A percentile compares a stretch with the other conserved stretches of the same genome.
These are phyloP conservation scores for Lepidocyrtoides sp. DNA, from an alignment of 2,888 invertebrate genomes.

Conservation along the genomic window DNA sequence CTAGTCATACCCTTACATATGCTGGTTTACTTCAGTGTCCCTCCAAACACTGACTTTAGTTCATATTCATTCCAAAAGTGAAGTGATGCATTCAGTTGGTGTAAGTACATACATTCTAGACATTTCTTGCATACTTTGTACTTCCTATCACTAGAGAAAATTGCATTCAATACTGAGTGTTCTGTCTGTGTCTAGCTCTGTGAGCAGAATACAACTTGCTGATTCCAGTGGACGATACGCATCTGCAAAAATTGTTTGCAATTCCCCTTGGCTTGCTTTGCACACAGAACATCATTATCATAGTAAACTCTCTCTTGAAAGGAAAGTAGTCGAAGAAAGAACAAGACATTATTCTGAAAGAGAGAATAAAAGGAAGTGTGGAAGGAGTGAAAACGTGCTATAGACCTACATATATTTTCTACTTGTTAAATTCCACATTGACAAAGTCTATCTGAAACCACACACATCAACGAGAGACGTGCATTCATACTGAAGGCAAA, in stretches of 20 bases:
- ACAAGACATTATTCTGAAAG: conserved; percentile 4
- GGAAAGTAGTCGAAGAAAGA: not conserved
- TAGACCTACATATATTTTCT: not conserved
- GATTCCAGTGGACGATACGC: conserved; percentile 39
- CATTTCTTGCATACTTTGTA: conserved; percentile 68
- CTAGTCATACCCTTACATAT: not conserved
- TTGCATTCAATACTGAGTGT: conserved; percentile 24
- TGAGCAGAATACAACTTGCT: conserved; percentile 45
- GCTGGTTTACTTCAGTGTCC: not conserved
- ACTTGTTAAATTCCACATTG: conserved; percentile 13
- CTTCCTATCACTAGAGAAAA: conserved; percentile 57
- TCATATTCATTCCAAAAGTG: conserved; percentile 15
- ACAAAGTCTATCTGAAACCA: conserved; percentile 12
- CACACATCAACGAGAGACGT: conserved; percentile 30
- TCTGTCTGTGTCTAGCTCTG: not conserved
- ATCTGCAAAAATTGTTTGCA: conserved; percentile 41
- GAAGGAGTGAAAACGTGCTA: not conserved
- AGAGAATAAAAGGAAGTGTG: not conserved
- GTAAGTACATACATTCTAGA: conserved; percentile 41
- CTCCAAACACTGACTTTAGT: not conserved
- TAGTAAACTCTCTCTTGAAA: conserved; percentile 26
- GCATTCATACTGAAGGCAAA: conserved; percentile 17
- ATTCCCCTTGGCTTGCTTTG: conserved; percentile 43
- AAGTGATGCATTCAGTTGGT: conserved; percentile 18
- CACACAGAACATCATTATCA: conserved; percentile 44